phyloP scores from a whole-genome alignment of 2,113 vertebrate genomes.

The Butastur rufipennis region DNA sequence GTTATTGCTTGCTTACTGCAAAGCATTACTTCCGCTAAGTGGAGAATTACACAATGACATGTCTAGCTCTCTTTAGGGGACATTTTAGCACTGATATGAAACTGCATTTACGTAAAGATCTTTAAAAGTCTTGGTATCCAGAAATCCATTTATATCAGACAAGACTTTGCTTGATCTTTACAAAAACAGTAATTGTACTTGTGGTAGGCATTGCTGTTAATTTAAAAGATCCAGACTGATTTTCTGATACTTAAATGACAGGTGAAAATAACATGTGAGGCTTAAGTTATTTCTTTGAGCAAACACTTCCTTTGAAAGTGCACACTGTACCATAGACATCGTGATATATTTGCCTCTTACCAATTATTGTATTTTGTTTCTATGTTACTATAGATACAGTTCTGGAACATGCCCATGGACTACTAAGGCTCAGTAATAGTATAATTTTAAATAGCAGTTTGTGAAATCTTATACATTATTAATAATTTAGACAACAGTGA shows the following conservation, averaged over 20 bases:
- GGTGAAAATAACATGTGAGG: background rate
- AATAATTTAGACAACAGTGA: background rate
- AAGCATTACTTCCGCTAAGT: constrained; percentile 39
- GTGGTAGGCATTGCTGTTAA: background rate
- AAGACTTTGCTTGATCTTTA: constrained; percentile 27
- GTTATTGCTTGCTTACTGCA: constrained; percentile 33
- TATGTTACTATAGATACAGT: background rate
- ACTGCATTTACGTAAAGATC: background rate
- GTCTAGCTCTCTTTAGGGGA: background rate
- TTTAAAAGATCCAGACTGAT: constrained; percentile 33
- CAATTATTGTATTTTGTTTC: background rate
- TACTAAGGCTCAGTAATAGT: background rate
- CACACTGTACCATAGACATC: background rate
- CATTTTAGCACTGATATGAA: background rate
- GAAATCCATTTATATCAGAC: constrained; percentile 16
- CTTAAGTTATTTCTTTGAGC: background rate
- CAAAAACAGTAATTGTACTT: background rate
- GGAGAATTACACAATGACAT: constrained; percentile 25
- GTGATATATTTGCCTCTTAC: background rate
- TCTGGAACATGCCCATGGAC: constrained; percentile 15
- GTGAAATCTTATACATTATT: background rate
- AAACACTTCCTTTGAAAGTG: constrained; percentile 24
- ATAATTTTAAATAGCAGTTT: background rate
- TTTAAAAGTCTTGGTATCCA: constrained; percentile 14
- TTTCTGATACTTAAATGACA: background rate